Evolutionary conservation across 2,888 invertebrate genomes (phyloP), one percentile per base, ranked within the genome.

Genomic region (Tipula helvola): DNA sequence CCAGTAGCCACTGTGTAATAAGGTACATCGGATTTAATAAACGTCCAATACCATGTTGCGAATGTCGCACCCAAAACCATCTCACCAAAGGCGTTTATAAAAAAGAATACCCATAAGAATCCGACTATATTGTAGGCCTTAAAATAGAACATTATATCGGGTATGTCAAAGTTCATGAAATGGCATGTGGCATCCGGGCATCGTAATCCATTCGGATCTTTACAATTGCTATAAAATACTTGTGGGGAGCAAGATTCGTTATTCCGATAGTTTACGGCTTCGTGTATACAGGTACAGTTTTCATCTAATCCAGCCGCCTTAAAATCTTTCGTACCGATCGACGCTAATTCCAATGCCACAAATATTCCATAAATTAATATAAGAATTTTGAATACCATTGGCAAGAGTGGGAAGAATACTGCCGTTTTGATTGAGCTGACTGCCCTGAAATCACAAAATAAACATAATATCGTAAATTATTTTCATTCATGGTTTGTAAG

Each of bases 41-140:
- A 96, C 0, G 98, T 97, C 98, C 98, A 98, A 91, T 98, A 99
- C 96, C 98, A 99, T 0, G 96, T 95, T 86, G 97, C 96, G 91
- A 97, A 97, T 1, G 96, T 95, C 83, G 94, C 94, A 88, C 99
- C 98, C 84, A 99, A 92, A 87, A 97, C 96, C 96, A 99, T 97
- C 90, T 99, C 97, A 5, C 96, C 95, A 88, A 97, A 93, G 36
- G 97, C 98, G 18, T 97, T 95, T 86, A 97, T 94, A 90, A 99
- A 99, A 92, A 97, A 98, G 90, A 96, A 93, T 41, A 95, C 91
- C 99, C 99, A 99, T 89, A 98, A 96, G 90, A 96, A 94, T 0
- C 95, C 97, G 89, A 98, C 93, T 1, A 96, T 91, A 90, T 98
- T 97, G 88, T 90, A 90, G 0, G 87, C 88, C 89, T 95, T 94